A percentile compares a stretch with the other conserved stretches of the same genome.
phyloP scores from a whole-genome alignment of 2,888 invertebrate genomes.

The Nematopogon swammerdamellus region DNA sequence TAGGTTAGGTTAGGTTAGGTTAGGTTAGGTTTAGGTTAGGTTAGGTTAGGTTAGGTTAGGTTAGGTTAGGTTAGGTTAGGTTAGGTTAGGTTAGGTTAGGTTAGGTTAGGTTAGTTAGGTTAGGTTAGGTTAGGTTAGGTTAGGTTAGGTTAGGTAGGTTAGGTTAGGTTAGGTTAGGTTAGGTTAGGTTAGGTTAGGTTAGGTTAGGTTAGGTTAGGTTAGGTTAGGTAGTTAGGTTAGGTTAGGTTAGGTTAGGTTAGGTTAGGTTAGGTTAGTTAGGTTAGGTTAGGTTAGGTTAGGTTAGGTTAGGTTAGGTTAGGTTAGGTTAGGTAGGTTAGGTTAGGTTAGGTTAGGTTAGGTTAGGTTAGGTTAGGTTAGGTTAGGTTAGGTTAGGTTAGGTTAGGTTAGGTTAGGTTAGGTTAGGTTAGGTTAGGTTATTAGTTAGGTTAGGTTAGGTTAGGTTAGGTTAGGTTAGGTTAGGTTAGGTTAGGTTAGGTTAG shows the following conservation, averaged over 20 bases:
- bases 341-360: too few species aligned
- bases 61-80: slow-evolving; percentile 6
- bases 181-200: slow-evolving; percentile 13
- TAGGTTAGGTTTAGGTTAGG: slow-evolving; percentile 4
- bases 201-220: slow-evolving; percentile 10
- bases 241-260: slow-evolving; percentile 10
- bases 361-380: too few species aligned
- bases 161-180: slow-evolving; percentile 14
- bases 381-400: too few species aligned
- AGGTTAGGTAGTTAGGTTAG: too few species aligned
- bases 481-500: too few species aligned
- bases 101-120: slow-evolving; percentile 10
- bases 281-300: slow-evolving; percentile 10
- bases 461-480: too few species aligned
- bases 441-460: too few species aligned
- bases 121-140: slow-evolving; percentile 14
- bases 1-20: slow-evolving; percentile 4
- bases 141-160: too few species aligned
- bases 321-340: too few species aligned
- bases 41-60: slow-evolving; percentile 4
- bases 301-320: slow-evolving; percentile 10
- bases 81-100: slow-evolving; percentile 6
- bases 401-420: too few species aligned
- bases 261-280: slow-evolving; percentile 9
- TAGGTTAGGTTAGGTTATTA: too few species aligned